Evolutionary conservation across 2,113 vertebrate species (phyloP), one percentile per base, ranked within the genome.

Genomic region (Ptyas mucosa): DNA sequence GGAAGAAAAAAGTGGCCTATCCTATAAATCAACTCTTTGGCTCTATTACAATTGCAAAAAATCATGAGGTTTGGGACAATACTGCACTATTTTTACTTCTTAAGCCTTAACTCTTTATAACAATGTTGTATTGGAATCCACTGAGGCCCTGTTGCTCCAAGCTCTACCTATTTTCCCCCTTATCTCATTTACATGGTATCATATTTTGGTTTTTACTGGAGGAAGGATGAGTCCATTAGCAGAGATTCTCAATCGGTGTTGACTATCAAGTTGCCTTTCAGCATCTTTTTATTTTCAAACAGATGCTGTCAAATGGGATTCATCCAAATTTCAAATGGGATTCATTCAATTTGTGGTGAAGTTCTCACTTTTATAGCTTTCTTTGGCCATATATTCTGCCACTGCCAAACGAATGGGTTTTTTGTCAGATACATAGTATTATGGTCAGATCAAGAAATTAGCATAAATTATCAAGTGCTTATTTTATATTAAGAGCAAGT

Each of bases 301-400:
- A 95, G 95, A 95, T 54, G 0, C 94, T 96, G 94, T 93, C 94
- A 64, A 64, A n/a, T n/a, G 11, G 61, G 26, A 64, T 64, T n/a
- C 3, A 97, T 95, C 96, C 96, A 97, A 96, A 97, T 94, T 95
- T 95, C 94, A 93, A 96, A 96, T 94, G 95, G 95, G 97, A 97
- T 97, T 93, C 23, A 0, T 96, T 94, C 95, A 96, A 97, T 96
- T 96, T 95, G 95, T 89, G 89, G 87, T 95, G 95, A 94, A 96
- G 87, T 26, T 94, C 92, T 97, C 95, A 88, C 90, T 96, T 94
- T 91, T 94, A 96, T 94, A 96, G 96, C 96, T 96, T 95, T 96
- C 87, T 90, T 91, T 39, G 95, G 96, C 97, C 97, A 96, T 96
- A 96, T 96, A 96, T 93, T 0, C 0, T 96, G 96, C 96, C 96